Base-by-base conservation (phyloP, 2,888 invertebrate genomes). In the Dilophus febrilis region DNA sequence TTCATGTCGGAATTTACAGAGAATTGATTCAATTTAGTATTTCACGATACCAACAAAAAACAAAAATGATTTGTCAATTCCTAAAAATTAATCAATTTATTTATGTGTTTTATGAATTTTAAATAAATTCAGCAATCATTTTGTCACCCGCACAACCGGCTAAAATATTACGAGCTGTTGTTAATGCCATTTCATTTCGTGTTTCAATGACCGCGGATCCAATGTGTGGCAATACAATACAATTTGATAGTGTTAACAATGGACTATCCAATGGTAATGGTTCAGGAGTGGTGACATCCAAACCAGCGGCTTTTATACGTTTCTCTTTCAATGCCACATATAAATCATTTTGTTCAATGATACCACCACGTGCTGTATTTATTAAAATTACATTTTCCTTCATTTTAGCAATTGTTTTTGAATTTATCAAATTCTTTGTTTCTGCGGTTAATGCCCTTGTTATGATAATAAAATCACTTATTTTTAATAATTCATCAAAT, bases 251-350 rank as follows among this genome's bases (percentile, higher is more conserved):
- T 42, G 71, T 71, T 17, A 87, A 69, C 17, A 94, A 64, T 2
- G 78, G 77, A 61, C 72, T 77, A 49, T 85, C 73, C 4, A 80
- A 53, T 0, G 90, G 87, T 42, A 94, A 61, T 0, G 92, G 94
- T 57, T 94, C 94, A 0, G 91, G 91, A 2, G 78, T 78, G 44
- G 82, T 88, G 0, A 94, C 92, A 65, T 94, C 94, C 19, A 94
- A 63, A 0, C 91, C 92, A 1, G 92, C 94, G 0, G 78, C 87
- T 51, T 70, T 64, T 39, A 94, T 90, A 6, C 64, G 67, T 11
- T 75, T 73, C 35, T 65, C 68, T 49, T 72, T 64, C 36, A 94
- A 64, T 0, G 88, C 88, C 41, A 72, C 67, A 42, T 79, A 72
- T 40, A 94, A 64, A 17, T 82, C 86, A 29, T 73, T 64, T 55